Percentiles rank a stretch among this genome's conserved stretches.
These are phyloP conservation scores for Melanotaenia boesemani DNA, from an alignment of 2,797 vertebrate species.

Conservation along the genomic window DNA sequence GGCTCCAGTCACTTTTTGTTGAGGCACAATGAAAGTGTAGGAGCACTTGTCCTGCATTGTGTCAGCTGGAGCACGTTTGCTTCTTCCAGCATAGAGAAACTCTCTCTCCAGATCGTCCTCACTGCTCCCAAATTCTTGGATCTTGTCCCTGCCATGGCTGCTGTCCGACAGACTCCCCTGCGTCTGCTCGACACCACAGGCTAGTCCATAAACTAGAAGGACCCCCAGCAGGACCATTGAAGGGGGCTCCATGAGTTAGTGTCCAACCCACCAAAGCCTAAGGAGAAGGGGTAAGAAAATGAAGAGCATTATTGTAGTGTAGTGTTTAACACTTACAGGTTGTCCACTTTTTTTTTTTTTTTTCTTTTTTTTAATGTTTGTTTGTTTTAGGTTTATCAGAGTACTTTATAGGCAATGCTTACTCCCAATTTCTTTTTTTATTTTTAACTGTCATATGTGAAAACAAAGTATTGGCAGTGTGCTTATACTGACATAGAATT, in stretches of 20 bases:
- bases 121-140: conserved; percentile 85
- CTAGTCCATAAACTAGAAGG: conserved; percentile 75
- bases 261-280: conserved; percentile 66
- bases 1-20: conserved; percentile 96
- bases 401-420: background rate
- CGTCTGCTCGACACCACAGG: conserved; percentile 60
- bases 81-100: conserved; percentile 89
- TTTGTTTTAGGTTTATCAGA: background rate
- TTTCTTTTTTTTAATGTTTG: too few relatives aligned
- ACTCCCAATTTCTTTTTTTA: background rate
- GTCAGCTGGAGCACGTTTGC: conserved; percentile 80
- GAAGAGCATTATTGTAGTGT: conserved; percentile 16
- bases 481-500: conserved; percentile 28
- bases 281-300: conserved; percentile 32
- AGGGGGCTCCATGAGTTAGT: conserved; percentile 78
- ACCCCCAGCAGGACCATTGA: conserved; percentile 75
- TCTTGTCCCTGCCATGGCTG: conserved; percentile 51
- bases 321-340: background rate
- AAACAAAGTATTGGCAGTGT: conserved; percentile 3
- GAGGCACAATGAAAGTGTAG: conserved; percentile 98
- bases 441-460: conserved; percentile 10
- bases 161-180: conserved; percentile 54
- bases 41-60: conserved; percentile 91
- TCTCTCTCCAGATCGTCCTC: conserved; percentile 85
- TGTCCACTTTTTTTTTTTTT: conserved; percentile 1